These are phyloP conservation scores for Zeus faber DNA, from an alignment of 2,113 vertebrate genomes.

Conservation along the genomic window DNA sequence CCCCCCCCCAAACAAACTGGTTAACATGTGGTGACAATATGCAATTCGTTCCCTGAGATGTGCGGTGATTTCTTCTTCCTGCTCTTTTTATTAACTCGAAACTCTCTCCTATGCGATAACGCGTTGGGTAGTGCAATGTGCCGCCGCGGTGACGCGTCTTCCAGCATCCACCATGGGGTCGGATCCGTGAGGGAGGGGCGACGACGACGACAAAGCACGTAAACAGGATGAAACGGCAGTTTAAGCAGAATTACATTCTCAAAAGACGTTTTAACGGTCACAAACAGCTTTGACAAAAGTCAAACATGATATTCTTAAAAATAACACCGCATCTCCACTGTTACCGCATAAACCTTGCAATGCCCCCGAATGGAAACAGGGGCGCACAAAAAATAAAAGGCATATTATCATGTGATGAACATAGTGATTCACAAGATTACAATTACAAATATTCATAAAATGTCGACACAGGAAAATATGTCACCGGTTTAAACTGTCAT, in stretches of 20 bases:
- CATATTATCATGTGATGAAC: slow-evolving; percentile 23
- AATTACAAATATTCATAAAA: slow-evolving; percentile 22
- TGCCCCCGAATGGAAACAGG: slow-evolving; percentile 11
- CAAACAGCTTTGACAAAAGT: slow-evolving; percentile 46
- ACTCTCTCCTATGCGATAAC: no score
- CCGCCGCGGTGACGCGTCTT: background rate
- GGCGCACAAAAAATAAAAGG: slow-evolving; percentile 12
- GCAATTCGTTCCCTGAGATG: slow-evolving; percentile 60
- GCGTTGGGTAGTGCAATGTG: no score
- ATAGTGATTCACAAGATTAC: slow-evolving; percentile 38
- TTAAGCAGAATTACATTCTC: slow-evolving; percentile 55
- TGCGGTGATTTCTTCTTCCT: slow-evolving; percentile 1
- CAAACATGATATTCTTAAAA: slow-evolving; percentile 44
- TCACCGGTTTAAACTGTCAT: slow-evolving; percentile 32
- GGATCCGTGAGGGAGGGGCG: background rate
- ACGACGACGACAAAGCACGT: slow-evolving; percentile 20
- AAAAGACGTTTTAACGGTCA: slow-evolving; percentile 57
- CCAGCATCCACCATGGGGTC: background rate
- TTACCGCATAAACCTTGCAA: slow-evolving; percentile 30
- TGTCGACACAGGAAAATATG: slow-evolving; percentile 22
- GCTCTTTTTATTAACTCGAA: slow-evolving; percentile 7
- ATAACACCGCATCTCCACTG: slow-evolving; percentile 1
- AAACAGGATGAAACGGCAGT: slow-evolving; percentile 45
- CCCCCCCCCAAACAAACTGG: slow-evolving; percentile 26
- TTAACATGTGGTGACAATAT: slow-evolving; percentile 22